These are phyloP conservation scores for Artibeus lituratus DNA, from an alignment of 2,797 vertebrate genomes.

Conservation along the genomic window DNA sequence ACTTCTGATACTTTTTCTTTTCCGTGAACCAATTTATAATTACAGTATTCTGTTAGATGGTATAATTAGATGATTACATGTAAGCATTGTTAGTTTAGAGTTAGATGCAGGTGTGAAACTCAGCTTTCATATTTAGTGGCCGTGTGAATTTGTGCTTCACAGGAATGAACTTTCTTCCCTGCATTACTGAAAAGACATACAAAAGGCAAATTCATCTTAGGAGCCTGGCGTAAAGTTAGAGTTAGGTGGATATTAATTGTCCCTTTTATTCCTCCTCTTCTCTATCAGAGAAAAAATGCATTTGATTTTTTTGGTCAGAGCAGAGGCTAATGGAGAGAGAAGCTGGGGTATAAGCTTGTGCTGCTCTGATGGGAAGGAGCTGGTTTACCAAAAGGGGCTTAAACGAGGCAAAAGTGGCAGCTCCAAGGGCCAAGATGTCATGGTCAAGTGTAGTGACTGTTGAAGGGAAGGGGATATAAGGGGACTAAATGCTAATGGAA, in stretches of 20 bases:
- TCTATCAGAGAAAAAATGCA: not conserved
- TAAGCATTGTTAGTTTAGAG: not conserved
- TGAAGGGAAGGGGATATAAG: too few relatives aligned
- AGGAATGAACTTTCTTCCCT: not conserved
- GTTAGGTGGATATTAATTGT: not conserved
- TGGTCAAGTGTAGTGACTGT: not conserved
- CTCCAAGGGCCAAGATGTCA: not conserved
- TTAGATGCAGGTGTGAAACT: not conserved
- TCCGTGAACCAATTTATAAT: slow-evolving; percentile 27
- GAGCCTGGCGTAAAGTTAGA: not conserved
- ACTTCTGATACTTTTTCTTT: not conserved
- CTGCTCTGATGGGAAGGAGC: not conserved
- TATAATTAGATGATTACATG: not conserved
- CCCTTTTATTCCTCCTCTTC: not conserved
- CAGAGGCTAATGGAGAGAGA: not conserved
- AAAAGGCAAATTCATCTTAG: not conserved
- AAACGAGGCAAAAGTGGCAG: not conserved
- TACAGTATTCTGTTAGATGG: not conserved
- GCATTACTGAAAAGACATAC: not conserved
- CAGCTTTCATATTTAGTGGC: not conserved
- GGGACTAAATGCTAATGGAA: too few relatives aligned
- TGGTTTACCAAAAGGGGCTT: not conserved
- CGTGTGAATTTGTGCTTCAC: not conserved
- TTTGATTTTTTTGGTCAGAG: not conserved
- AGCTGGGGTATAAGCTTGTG: not conserved